These are phyloP conservation scores for Drosophila longiperda DNA, from an alignment of 2,888 invertebrate genomes.

Conservation along the genomic window DNA sequence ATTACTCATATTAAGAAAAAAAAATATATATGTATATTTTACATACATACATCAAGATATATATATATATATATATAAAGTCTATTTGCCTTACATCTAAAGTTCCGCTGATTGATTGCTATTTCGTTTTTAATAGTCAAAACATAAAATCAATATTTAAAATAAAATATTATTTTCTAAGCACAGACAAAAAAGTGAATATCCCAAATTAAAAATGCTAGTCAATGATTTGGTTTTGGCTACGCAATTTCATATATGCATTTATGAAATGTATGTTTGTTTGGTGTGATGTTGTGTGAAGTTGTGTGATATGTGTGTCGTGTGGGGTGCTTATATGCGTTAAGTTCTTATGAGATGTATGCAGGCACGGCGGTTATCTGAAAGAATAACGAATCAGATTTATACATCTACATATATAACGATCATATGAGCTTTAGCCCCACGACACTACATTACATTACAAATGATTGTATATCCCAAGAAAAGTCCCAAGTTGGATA, in stretches of 20 bases:
- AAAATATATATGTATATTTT: slow-evolving; percentile 11
- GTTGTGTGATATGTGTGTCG: slow-evolving; percentile 15
- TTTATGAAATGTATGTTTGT: slow-evolving; percentile 7
- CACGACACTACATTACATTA: slow-evolving; percentile 10
- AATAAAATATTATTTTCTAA: neutral
- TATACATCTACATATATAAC: slow-evolving; percentile 48
- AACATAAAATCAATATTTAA: slow-evolving; percentile 14
- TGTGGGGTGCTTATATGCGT: slow-evolving; percentile 14
- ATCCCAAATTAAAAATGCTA: slow-evolving; percentile 42
- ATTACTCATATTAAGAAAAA: slow-evolving; percentile 41
- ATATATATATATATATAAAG: slow-evolving; percentile 29
- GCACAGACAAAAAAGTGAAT: slow-evolving; percentile 2
- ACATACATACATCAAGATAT: no score
- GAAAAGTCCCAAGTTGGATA: neutral
- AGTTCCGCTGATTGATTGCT: slow-evolving; percentile 27
- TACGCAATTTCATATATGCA: slow-evolving; percentile 19
- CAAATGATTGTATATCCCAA: neutral
- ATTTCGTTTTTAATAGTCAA: slow-evolving; percentile 8
- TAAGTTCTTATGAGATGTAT: slow-evolving; percentile 68
- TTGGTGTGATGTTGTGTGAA: slow-evolving; percentile 8
- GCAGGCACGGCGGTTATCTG: slow-evolving; percentile 76
- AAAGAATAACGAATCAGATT: slow-evolving; percentile 74
- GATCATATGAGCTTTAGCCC: slow-evolving; percentile 16
- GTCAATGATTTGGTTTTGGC: slow-evolving; percentile 68
- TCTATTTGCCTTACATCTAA: slow-evolving; percentile 55